Evolutionary conservation across 2,797 vertebrate species (phyloP).

Genomic region (Allenopithecus nigroviridis): DNA sequence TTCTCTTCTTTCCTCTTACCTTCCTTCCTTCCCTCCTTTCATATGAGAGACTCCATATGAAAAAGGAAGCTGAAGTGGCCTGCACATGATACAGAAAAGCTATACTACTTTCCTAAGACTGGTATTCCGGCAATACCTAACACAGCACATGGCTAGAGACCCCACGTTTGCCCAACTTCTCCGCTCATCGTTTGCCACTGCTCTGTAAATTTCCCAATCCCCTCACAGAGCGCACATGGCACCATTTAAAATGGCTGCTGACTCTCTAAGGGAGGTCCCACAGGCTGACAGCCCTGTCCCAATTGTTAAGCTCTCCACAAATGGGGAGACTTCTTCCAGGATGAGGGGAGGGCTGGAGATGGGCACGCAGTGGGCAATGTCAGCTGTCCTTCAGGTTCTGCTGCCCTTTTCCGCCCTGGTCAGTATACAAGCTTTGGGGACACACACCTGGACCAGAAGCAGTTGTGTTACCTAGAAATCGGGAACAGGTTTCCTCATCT

Average conservation of each 20-base stretch:
- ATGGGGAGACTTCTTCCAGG: not conserved
- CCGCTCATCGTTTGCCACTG: not conserved
- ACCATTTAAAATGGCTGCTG: not conserved
- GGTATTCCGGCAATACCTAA: not conserved
- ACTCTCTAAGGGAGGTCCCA: not conserved
- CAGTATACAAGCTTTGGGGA: not conserved
- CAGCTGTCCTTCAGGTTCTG: not conserved
- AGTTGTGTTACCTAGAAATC: not conserved
- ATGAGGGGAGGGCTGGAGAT: not conserved
- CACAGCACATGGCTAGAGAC: rapidly evolving
- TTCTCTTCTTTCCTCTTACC: not conserved
- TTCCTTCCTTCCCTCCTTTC: not conserved
- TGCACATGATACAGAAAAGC: not conserved
- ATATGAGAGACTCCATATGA: not conserved
- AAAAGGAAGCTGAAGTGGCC: not conserved
- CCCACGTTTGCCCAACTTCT: not conserved
- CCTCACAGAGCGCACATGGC: not conserved
- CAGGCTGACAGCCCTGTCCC: not conserved
- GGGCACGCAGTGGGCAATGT: not conserved
- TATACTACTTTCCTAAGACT: not conserved
- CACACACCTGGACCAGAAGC: not conserved
- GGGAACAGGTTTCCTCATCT: not conserved
- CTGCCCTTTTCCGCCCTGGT: rapidly evolving
- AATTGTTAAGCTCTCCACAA: not conserved
- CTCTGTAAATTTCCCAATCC: not conserved